These are phyloP conservation scores for Natrix natrix DNA, from an alignment of 2,797 vertebrate species.

Conservation along the genomic window DNA sequence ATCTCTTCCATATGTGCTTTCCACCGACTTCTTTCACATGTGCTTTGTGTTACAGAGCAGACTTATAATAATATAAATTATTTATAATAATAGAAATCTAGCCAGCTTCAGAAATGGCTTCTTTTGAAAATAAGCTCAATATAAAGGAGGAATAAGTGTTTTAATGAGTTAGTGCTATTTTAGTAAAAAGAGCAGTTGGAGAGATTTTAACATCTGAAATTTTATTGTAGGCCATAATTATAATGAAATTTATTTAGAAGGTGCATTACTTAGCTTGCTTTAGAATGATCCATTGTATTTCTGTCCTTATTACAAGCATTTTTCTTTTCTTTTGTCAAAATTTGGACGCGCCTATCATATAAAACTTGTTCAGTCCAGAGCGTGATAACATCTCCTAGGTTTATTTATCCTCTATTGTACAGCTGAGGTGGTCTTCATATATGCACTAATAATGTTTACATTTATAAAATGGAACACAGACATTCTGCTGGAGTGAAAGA, in stretches of 20 bases:
- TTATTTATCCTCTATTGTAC: slow-evolving; percentile 72
- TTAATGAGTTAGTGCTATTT: background rate
- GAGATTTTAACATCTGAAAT: slow-evolving; percentile 16
- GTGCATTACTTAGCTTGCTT: background rate
- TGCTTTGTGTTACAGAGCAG: background rate
- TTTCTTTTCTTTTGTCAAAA: slow-evolving; percentile 36
- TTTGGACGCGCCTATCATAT: slow-evolving; percentile 29
- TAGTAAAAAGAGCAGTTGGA: background rate
- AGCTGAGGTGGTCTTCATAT: slow-evolving; percentile 72
- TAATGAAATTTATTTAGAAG: slow-evolving; percentile 15
- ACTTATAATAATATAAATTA: background rate
- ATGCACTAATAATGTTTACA: slow-evolving; percentile 75
- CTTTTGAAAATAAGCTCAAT: background rate
- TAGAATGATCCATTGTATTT: background rate
- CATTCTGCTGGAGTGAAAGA: slow-evolving; percentile 69
- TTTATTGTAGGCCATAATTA: slow-evolving; percentile 9
- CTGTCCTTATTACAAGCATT: slow-evolving; percentile 39
- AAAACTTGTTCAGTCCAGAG: slow-evolving; percentile 46
- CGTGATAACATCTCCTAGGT: slow-evolving; percentile 66
- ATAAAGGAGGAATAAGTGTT: background rate
- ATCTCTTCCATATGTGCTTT: background rate
- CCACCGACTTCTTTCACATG: background rate
- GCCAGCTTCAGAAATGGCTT: background rate
- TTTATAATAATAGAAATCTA: background rate
- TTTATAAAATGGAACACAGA: slow-evolving; percentile 74